phyloP scores from a whole-genome alignment of 2,888 invertebrate species.

The Boloria selene region DNA sequence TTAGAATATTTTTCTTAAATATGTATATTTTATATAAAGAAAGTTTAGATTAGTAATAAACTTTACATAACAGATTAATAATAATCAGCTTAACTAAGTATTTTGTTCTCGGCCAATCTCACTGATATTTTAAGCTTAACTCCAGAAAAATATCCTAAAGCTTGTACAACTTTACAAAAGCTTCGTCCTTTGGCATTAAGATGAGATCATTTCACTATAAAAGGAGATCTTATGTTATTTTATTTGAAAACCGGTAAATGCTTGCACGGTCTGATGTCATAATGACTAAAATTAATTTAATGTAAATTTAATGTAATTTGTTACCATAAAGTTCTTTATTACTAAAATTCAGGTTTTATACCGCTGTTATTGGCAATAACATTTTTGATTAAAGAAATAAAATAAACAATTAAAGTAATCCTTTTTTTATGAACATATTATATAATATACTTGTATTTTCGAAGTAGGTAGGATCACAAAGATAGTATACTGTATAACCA shows the following conservation, averaged over 20 bases:
- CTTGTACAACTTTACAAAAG: neutral
- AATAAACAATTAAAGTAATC: neutral
- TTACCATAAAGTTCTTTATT: neutral
- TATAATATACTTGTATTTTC: neutral
- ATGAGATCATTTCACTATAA: constrained; percentile 37
- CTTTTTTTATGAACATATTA: neutral
- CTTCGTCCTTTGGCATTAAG: constrained; percentile 40
- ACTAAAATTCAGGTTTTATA: constrained; percentile 1
- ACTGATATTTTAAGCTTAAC: neutral
- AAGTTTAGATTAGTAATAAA: too few species aligned
- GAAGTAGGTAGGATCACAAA: too few species aligned
- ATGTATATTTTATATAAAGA: too few species aligned
- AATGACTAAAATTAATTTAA: constrained; percentile 19
- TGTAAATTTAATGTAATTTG: neutral
- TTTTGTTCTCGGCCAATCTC: too few species aligned
- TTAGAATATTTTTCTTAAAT: too few species aligned
- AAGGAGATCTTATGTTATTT: constrained; percentile 16
- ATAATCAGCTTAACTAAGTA: too few species aligned
- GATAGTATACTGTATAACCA: too few species aligned
- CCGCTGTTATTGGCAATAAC: constrained; percentile 1
- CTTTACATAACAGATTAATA: too few species aligned
- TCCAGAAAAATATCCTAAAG: neutral
- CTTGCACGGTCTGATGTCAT: constrained; percentile 16
- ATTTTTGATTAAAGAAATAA: neutral
- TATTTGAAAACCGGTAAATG: constrained; percentile 19